Conservation (phyloP, 2,113 vertebrate genomes). For the Alligator sinensis region DNA sequence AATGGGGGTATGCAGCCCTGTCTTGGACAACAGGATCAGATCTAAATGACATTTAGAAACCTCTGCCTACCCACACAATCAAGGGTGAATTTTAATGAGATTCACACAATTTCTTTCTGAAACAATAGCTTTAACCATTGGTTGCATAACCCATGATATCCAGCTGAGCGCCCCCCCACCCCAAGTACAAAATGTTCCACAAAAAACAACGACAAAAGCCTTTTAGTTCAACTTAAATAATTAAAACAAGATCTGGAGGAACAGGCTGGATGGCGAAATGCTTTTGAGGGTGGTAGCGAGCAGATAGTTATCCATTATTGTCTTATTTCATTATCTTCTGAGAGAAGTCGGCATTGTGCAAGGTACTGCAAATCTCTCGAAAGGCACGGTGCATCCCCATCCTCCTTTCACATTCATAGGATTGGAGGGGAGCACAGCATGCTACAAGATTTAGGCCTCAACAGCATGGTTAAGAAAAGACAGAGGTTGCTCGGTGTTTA, state of each 20-base stretch:
- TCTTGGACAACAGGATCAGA: slow-evolving; percentile 44
- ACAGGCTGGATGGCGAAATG: slow-evolving; percentile 1
- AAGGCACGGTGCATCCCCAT: background rate
- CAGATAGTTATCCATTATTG: background rate
- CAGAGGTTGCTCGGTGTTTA: background rate
- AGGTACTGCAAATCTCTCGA: fast-evolving
- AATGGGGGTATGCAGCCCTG: slow-evolving; percentile 27
- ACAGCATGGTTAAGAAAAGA: slow-evolving; percentile 27
- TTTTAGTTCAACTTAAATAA: slow-evolving; percentile 30
- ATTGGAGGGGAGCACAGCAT: slow-evolving; percentile 34
- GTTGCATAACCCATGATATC: slow-evolving; percentile 71
- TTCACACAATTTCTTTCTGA: slow-evolving; percentile 45
- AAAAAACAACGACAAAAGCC: slow-evolving; percentile 47
- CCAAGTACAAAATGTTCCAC: slow-evolving; percentile 65
- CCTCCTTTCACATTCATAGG: background rate
- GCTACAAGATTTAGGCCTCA: slow-evolving; percentile 31
- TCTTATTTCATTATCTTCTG: background rate
- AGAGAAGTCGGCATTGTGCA: background rate
- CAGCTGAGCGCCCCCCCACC: slow-evolving; percentile 39
- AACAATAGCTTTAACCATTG: slow-evolving; percentile 30
- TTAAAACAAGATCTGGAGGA: slow-evolving; percentile 35
- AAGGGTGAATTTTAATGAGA: slow-evolving; percentile 51
- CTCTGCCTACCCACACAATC: slow-evolving; percentile 48
- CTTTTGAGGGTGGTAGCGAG: background rate
- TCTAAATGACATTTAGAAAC: slow-evolving; percentile 46